Conservation (phyloP, 2,797 vertebrate genomes). For the Lutjanus campechanus region DNA sequence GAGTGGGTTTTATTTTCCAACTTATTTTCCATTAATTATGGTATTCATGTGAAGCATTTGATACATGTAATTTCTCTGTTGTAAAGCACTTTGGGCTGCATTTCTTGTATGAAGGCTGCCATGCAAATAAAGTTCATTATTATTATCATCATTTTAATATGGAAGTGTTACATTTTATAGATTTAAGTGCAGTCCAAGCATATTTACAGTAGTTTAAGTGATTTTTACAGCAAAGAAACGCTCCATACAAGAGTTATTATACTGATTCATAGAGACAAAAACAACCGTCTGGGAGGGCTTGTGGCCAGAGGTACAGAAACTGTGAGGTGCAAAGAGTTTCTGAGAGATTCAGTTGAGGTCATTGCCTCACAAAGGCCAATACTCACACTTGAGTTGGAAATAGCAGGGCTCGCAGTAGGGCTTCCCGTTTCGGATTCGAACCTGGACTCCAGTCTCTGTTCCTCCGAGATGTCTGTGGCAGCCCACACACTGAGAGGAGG, state of each 20-base stretch:
- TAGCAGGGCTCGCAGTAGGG: conserved; percentile 94
- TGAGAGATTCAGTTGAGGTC: neutral
- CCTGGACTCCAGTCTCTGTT: conserved; percentile 89
- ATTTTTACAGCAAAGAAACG: neutral
- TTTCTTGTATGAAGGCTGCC: no score
- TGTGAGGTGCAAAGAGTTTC: neutral
- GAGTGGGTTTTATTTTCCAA: no score
- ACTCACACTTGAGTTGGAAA: conserved; percentile 92
- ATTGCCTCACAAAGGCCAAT: conserved; percentile 11
- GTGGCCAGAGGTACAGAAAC: neutral
- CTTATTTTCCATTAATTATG: no score
- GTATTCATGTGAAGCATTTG: no score
- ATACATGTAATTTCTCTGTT: no score
- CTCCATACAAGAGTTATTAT: neutral
- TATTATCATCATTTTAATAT: no score
- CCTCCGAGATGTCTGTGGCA: conserved; percentile 88
- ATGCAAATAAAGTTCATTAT: no score
- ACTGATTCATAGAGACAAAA: neutral
- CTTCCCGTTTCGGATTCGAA: conserved; percentile 90
- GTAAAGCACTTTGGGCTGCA: no score
- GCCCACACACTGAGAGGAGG: conserved; percentile 88
- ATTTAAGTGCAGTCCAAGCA: no score
- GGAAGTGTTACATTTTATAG: no score
- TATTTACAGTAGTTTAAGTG: neutral
- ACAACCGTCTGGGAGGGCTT: neutral